Base-by-base conservation (phyloP, 1,140 invertebrate genomes). In the Drosophila willistoni region DNA sequence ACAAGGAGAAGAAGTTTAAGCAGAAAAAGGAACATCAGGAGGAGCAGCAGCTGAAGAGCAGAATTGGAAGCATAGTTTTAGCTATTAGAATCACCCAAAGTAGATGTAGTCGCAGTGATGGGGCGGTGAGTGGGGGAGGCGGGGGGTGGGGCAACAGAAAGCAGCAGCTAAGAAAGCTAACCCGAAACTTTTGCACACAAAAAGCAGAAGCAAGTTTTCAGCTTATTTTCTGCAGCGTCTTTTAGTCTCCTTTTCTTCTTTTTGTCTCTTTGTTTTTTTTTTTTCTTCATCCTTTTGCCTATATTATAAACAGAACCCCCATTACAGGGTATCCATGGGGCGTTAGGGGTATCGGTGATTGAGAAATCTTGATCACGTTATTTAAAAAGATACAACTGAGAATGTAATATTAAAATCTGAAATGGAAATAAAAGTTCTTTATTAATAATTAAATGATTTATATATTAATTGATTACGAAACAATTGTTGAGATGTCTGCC, bases 221-320 rank as follows among this genome's bases (percentile, higher is more conserved):
- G 83, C 84, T 87, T 87, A 87, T 87, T 87, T 87, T 87, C 84
- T 75, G 79, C 69, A 77, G 64, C 79, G 79, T 78, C 77, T 87
- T 87, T 72, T 78, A 71, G 68, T 39, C 36, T 39, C 36, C 36
- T 39, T 39, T 39, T 39, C 36, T 39, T 39, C 3, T 39, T 39
- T 13, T 39, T 39, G 36, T 13, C 10, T 39, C 22, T 25, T 25
- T 39, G 36, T 13, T 4, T 39, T 39, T 39, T 3, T 39, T 39
- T 13, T 39, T 39, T 39, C 73, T 71, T 68, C 71, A 25, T 59
- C 54, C 68, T 77, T 76, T 77, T 47, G 44, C 14, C 73, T 76
- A 70, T 77, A 9, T 55, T 61, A 47, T 19, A 51, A 51, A 19
- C 44, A 51, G 44, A 17, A 22, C 19, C 17, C 17, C 44, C 17